These are phyloP conservation scores for Procavia capensis DNA, from an alignment of 2,113 vertebrate genomes.

Conservation along the genomic window DNA sequence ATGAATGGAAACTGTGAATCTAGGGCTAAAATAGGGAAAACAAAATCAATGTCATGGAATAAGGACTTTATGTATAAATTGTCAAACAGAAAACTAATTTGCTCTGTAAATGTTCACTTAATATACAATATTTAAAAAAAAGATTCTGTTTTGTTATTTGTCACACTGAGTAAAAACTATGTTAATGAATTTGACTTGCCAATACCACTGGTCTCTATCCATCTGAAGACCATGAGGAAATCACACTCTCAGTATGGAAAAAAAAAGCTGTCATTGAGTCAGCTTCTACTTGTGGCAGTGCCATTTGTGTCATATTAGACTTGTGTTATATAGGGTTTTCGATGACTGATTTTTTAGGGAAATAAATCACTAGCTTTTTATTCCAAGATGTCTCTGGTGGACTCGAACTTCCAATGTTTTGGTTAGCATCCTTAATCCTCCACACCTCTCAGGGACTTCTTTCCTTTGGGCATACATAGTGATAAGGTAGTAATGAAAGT, in stretches of 20 bases:
- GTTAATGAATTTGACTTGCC: not conserved
- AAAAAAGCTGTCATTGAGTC: not conserved
- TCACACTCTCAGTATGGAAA: not conserved
- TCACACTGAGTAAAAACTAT: not conserved
- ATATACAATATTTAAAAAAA: too few species aligned
- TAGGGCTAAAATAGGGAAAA: too few species aligned
- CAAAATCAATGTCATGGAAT: too few species aligned
- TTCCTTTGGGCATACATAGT: not conserved
- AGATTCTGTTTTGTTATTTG: not conserved
- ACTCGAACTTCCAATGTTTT: too few species aligned
- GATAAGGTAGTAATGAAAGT: not conserved
- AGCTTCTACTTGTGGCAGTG: not conserved
- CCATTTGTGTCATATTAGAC: not conserved
- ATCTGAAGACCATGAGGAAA: not conserved
- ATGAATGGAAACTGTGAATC: too few species aligned
- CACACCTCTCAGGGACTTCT: not conserved
- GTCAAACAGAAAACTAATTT: too few species aligned
- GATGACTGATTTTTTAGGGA: too few species aligned
- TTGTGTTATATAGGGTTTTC: not conserved
- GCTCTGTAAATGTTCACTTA: too few species aligned
- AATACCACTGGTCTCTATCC: not conserved
- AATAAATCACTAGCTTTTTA: too few species aligned
- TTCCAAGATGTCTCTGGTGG: too few species aligned
- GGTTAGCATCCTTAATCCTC: too few species aligned
- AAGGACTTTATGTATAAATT: too few species aligned